These are phyloP conservation scores for Chromis chromis DNA, from an alignment of 2,797 vertebrate genomes.

Conservation along the genomic window DNA sequence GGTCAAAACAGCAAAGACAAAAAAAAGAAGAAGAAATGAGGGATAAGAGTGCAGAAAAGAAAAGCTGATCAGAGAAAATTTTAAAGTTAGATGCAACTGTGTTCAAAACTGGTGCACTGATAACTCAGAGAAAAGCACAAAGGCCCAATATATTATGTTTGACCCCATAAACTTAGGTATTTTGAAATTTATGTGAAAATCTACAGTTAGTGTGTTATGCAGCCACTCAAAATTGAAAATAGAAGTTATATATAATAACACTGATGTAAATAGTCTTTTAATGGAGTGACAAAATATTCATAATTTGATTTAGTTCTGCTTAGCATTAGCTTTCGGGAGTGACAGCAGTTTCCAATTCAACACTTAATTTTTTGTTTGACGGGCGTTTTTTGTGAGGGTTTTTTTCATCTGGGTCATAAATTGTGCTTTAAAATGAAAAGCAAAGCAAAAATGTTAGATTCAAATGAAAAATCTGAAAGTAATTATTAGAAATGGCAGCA, in stretches of 20 bases:
- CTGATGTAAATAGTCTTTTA: neutral
- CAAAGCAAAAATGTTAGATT: neutral
- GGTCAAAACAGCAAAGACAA: conserved; percentile 65
- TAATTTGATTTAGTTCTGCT: neutral
- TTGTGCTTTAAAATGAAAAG: neutral
- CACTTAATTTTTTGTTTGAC: neutral
- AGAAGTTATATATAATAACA: too few relatives aligned
- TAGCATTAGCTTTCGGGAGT: neutral
- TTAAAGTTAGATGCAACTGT: conserved; percentile 30
- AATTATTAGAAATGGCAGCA: too few relatives aligned
- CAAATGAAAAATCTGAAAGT: neutral
- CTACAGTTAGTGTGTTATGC: neutral
- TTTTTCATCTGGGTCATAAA: neutral
- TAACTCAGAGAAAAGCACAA: neutral
- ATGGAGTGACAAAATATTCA: too few relatives aligned
- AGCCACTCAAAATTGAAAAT: neutral
- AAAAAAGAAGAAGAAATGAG: conserved; percentile 38
- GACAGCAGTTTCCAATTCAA: neutral
- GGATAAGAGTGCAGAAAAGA: conserved; percentile 29
- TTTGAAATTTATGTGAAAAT: neutral
- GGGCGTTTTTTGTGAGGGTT: too few relatives aligned
- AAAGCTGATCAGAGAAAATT: conserved; percentile 33
- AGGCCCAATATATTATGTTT: too few relatives aligned
- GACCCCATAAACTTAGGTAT: conserved; percentile 9
- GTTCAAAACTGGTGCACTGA: conserved; percentile 14